phyloP scores from a whole-genome alignment of 2,888 invertebrate genomes.

The Allolobophora icterica region DNA sequence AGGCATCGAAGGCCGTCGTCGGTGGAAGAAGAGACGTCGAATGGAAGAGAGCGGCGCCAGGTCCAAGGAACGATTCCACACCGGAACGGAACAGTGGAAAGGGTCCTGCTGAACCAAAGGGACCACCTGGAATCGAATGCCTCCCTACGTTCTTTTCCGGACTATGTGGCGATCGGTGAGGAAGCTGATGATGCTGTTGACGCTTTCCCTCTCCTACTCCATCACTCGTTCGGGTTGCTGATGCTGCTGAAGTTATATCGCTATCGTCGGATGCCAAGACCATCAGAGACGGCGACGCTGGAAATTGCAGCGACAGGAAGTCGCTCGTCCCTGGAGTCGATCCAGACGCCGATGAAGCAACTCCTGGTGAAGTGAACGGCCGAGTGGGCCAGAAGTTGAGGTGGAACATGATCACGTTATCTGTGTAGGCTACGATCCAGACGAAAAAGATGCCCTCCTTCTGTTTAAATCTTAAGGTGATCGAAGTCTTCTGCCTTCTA shows the following conservation, averaged over 20 bases:
- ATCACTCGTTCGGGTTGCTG: not conserved
- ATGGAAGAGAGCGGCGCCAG: not conserved
- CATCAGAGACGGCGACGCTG: not conserved
- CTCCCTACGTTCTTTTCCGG: not conserved
- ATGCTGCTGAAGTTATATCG: not conserved
- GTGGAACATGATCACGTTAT: not conserved
- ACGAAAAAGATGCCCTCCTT: not conserved
- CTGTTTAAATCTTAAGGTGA: not conserved
- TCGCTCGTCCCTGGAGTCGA: not conserved
- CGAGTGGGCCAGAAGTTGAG: conserved; percentile 11
- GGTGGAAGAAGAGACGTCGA: not conserved
- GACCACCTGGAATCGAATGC: not conserved
- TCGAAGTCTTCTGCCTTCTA: too few relatives aligned
- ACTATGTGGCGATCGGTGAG: conserved; percentile 1
- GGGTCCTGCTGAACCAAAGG: not conserved
- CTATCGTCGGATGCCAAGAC: not conserved
- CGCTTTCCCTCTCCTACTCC: not conserved
- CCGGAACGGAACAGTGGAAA: conserved; percentile 4
- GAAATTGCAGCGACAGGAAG: conserved; percentile 1
- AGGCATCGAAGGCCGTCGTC: not conserved
- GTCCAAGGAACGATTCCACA: not conserved
- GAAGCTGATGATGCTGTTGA: not conserved
- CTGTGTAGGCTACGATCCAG: too few relatives aligned
- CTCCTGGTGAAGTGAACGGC: not conserved
- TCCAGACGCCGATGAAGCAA: not conserved